Evolutionary conservation across 2,113 vertebrate species (phyloP).

Genomic region (Pygoscelis antarcticus): DNA sequence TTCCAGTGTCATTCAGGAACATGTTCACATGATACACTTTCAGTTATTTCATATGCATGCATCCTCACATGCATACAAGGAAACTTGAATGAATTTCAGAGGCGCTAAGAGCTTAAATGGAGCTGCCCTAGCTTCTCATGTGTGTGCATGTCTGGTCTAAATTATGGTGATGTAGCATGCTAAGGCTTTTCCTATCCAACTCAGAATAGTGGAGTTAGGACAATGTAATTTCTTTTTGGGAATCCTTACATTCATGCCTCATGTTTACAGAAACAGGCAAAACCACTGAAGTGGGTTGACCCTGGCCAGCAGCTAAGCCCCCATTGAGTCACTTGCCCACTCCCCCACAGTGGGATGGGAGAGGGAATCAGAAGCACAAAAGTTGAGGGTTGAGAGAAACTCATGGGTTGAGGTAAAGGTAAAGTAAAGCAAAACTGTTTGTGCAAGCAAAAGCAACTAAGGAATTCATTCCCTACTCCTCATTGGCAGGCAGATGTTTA

Average conservation of each 20-base stretch:
- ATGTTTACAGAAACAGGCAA: not conserved
- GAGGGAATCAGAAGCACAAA: not conserved
- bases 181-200: not conserved
- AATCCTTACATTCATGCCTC: not conserved
- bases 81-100: not conserved
- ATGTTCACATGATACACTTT: not conserved
- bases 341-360: accelerated
- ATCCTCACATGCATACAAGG: not conserved
- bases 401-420: not conserved
- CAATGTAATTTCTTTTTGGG: not conserved
- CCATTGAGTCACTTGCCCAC: accelerated
- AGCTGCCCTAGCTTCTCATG: not conserved
- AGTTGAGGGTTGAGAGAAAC: not conserved
- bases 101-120: not conserved
- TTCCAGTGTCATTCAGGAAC: not conserved
- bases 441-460: not conserved
- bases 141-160: not conserved
- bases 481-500: not conserved
- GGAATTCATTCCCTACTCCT: not conserved
- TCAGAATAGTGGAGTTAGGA: not conserved
- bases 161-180: not conserved
- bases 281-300: not conserved
- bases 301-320: not conserved
- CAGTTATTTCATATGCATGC: not conserved
- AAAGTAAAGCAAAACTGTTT: not conserved